A percentile compares a stretch with the other conserved stretches of the same genome.
These are phyloP conservation scores for Andrena minutula DNA, from an alignment of 2,888 invertebrate genomes.

Conservation along the genomic window DNA sequence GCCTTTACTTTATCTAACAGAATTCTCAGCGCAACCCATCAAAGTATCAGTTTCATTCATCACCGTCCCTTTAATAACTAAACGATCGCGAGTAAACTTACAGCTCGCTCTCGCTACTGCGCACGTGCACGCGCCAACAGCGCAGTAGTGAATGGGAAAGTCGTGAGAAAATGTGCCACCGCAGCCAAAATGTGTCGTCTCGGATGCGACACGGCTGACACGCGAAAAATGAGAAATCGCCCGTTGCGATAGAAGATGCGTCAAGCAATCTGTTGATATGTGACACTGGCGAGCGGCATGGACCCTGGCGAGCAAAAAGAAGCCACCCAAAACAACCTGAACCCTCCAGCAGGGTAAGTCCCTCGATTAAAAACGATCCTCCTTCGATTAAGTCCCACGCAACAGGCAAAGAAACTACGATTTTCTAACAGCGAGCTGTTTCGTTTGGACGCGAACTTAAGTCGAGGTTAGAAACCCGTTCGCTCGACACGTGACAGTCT, in stretches of 20 bases:
- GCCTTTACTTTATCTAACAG: no score
- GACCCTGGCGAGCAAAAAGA: slow-evolving; percentile 23
- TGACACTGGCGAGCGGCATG: slow-evolving; percentile 16
- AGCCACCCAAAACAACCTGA: slow-evolving; percentile 27
- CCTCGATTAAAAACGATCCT: background rate
- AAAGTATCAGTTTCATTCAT: no score
- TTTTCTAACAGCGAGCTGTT: background rate
- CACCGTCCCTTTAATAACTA: no score
- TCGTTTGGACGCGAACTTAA: background rate
- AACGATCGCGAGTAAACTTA: no score
- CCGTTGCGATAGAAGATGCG: background rate
- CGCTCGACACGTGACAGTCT: background rate
- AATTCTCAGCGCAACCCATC: background rate
- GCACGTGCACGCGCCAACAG: slow-evolving; percentile 32
- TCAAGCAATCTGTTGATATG: slow-evolving; percentile 34
- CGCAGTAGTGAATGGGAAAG: slow-evolving; percentile 13
- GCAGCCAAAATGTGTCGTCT: slow-evolving; percentile 25
- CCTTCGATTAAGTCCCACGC: background rate
- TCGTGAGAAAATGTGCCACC: slow-evolving; percentile 30
- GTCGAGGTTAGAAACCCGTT: slow-evolving; percentile 40
- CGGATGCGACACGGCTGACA: slow-evolving; percentile 9
- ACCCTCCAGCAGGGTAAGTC: slow-evolving; percentile 49
- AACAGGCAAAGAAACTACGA: background rate
- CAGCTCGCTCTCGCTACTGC: background rate
- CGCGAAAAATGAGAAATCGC: slow-evolving; percentile 33